Evolutionary conservation across 2,888 invertebrate genomes (phyloP).

Genomic region (Leucophenga maculata): DNA sequence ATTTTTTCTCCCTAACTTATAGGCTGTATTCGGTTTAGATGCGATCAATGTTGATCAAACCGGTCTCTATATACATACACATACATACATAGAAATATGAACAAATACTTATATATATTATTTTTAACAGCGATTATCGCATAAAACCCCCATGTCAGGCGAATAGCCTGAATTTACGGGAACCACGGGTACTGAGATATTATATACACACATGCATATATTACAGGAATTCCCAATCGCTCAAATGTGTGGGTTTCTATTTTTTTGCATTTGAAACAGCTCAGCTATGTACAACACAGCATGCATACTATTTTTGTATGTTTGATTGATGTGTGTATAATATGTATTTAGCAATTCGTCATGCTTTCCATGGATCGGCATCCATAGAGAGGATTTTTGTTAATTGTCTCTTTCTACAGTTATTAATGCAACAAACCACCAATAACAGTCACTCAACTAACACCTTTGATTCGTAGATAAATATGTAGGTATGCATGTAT

Average conservation of each 20-base stretch:
- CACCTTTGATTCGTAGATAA: no score
- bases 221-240: conserved; percentile 2
- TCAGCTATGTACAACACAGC: background rate
- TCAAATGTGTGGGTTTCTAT: background rate
- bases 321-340: background rate
- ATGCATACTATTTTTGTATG: background rate
- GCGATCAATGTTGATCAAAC: no score
- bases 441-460: no score
- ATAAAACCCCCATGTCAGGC: background rate
- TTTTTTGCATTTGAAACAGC: no score
- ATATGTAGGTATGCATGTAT: no score
- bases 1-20: no score
- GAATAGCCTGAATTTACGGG: no score
- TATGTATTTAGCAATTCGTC: background rate
- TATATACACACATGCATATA: no score
- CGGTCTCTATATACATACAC: background rate
- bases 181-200: no score
- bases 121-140: background rate
- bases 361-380: background rate
- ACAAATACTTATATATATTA: background rate
- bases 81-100: background rate
- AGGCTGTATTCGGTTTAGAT: no score
- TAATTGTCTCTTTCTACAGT: no score
- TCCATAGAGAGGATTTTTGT: background rate
- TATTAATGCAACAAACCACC: no score